A percentile compares a stretch with the other conserved stretches of the same genome.
These are phyloP conservation scores for Alosa alosa DNA, from an alignment of 2,113 vertebrate genomes.

Conservation along the genomic window DNA sequence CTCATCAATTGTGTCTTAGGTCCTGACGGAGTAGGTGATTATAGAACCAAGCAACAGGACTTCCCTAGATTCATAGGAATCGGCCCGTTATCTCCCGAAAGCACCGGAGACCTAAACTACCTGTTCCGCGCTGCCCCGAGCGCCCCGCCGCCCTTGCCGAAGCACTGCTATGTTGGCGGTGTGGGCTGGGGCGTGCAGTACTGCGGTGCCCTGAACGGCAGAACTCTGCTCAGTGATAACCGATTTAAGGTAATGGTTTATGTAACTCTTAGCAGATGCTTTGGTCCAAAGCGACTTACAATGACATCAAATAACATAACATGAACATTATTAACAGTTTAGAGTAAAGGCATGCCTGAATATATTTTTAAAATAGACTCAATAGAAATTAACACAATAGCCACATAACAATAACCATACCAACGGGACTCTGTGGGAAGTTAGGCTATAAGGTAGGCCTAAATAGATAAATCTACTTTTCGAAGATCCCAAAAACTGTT, in stretches of 20 bases:
- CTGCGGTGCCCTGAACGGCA: constrained; percentile 60
- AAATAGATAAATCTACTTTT: no score
- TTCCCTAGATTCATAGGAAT: constrained; percentile 58
- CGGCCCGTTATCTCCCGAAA: constrained; percentile 50
- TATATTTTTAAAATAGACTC: no score
- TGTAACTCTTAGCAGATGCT: no score
- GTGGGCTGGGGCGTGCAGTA: constrained; percentile 72
- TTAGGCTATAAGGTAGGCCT: no score
- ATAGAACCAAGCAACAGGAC: constrained; percentile 64
- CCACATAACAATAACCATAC: no score
- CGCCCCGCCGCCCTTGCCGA: constrained; percentile 38
- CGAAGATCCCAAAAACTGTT: no score
- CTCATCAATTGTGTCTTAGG: constrained; percentile 52
- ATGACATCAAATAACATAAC: no score
- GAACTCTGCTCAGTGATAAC: constrained; percentile 57
- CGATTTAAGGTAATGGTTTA: constrained; percentile 68
- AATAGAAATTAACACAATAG: no score
- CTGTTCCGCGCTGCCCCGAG: constrained; percentile 57
- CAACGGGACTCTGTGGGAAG: no score
- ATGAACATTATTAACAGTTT: no score
- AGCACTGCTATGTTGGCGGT: constrained; percentile 56
- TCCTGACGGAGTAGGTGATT: constrained; percentile 69
- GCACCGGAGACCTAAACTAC: constrained; percentile 66
- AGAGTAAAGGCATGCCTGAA: no score
- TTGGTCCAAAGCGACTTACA: no score